Base-by-base conservation (phyloP, 2,888 invertebrate genomes). In the Polydrusus pterygomalis region DNA sequence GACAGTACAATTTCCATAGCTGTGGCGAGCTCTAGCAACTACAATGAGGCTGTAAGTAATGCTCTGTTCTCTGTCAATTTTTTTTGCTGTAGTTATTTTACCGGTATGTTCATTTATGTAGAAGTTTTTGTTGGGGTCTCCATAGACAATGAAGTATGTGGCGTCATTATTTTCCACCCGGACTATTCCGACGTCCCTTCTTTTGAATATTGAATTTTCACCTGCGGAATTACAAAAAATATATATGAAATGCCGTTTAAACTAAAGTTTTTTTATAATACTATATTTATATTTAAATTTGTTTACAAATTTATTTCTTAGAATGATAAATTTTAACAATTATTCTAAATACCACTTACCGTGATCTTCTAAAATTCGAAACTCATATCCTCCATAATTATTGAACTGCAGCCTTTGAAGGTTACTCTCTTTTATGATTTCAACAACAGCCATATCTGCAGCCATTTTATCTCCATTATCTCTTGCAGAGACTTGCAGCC, bases 51-150 rank as follows among this genome's bases (percentile, higher is more conserved):
- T 92, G 86, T 97, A 97, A 69, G 91, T 90, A 79, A 93, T 89
- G 83, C 91, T 91, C 81, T 91, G 90, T 89, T 98, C 98, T 69
- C 97, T 91, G 86, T 98, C 97, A 67, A 98, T 91, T 82, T 92
- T 92, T 69, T 92, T 92, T 15, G 92, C 91, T 0, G 96, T 96
- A 18, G 90, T 92, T 70, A 98, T 95, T 60, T 91, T 89, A 0
- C 97, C 98, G 13, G 92, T 92, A 81, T 89, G 90, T 85, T 94
- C 92, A 85, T 97, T 93, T 79, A 98, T 95, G 84, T 91, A 90
- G 84, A 98, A 98, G 81, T 93, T 91, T 70, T 91, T 91, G 78
- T 91, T 91, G 1, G 91, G 90, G 87, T 97, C 97, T 30, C 97
- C 97, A 85, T 91, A 93, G 62, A 94, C 89, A 78, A 97, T 96